A percentile compares a stretch with the other conserved stretches of the same genome.
phyloP scores from a whole-genome alignment of 2,113 vertebrate genomes.

The Nothocercus julius region DNA sequence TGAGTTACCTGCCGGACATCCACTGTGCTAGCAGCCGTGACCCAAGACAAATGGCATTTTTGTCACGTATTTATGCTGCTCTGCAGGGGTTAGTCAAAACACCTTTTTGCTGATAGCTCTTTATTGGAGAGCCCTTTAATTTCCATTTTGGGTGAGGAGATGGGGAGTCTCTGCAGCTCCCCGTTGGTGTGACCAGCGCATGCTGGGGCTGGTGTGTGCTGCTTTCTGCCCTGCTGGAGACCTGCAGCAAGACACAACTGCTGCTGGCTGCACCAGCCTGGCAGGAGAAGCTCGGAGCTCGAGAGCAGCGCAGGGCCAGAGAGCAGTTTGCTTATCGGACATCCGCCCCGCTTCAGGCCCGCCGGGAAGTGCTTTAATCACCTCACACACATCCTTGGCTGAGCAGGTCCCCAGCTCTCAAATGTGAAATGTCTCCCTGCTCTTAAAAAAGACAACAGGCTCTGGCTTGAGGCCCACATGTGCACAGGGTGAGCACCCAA shows the following conservation, averaged over 20 bases:
- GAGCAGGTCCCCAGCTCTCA: background rate
- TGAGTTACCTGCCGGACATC: background rate
- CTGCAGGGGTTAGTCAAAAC: background rate
- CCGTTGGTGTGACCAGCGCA: background rate
- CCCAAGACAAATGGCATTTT: fast-evolving
- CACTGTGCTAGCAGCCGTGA: background rate
- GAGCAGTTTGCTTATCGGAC: background rate
- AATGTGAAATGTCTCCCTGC: background rate
- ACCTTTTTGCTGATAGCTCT: background rate
- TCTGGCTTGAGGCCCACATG: background rate
- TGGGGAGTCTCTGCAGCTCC: background rate
- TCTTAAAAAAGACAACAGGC: background rate
- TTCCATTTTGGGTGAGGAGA: background rate
- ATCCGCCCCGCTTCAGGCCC: constrained; percentile 14
- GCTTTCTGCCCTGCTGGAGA: background rate
- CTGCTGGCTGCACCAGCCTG: background rate
- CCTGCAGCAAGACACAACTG: fast-evolving
- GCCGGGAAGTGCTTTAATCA: background rate
- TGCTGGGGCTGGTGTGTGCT: background rate
- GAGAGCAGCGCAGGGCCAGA: background rate
- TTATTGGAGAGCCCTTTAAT: background rate
- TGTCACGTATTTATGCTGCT: background rate
- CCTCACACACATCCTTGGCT: background rate
- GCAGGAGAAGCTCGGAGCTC: background rate
- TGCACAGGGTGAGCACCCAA: background rate